A percentile compares a stretch with the other conserved stretches of the same genome.
phyloP scores from a whole-genome alignment of 37 sponge, comb jelly and placozoan species.

The Ephydatia muelleri region DNA sequence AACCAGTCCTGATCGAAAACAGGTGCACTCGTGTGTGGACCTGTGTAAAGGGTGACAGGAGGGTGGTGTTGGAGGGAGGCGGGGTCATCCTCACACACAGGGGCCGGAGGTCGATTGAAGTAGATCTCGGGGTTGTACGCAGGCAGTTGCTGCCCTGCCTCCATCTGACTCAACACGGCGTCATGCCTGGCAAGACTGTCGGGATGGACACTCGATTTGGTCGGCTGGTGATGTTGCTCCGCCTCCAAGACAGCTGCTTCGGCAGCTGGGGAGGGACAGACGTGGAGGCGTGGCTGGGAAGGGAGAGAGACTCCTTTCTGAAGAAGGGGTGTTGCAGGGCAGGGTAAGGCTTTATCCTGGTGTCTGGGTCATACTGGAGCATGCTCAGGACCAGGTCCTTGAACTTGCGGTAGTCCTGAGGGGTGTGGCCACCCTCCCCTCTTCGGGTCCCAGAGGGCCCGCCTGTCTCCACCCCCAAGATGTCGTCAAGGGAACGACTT shows the following conservation, averaged over 20 bases:
- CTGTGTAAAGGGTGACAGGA: constrained; percentile 7
- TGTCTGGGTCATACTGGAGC: constrained; percentile 92
- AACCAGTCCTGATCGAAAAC: neutral
- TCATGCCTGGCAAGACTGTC: neutral
- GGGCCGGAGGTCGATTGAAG: constrained; percentile 4
- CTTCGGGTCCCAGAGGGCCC: constrained; percentile 81
- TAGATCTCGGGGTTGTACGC: neutral
- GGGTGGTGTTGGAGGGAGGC: neutral
- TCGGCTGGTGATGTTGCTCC: neutral
- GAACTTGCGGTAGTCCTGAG: constrained; percentile 87
- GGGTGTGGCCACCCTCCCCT: constrained; percentile 90
- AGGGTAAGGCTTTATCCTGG: constrained; percentile 82
- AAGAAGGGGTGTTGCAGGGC: constrained; percentile 93
- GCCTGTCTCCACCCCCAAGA: constrained; percentile 88
- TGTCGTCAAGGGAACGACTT: constrained; percentile 77
- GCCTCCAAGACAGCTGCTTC: neutral
- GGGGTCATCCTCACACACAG: neutral
- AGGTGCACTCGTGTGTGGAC: neutral
- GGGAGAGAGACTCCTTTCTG: constrained; percentile 10
- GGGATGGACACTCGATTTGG: neutral
- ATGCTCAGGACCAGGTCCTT: constrained; percentile 87
- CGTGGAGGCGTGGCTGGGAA: neutral
- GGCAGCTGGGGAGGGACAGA: neutral
- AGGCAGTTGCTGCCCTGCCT: neutral
- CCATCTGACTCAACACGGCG: neutral